These are phyloP conservation scores for Neosilurus hyrtlii DNA, from an alignment of 2,797 vertebrate genomes.

Conservation along the genomic window DNA sequence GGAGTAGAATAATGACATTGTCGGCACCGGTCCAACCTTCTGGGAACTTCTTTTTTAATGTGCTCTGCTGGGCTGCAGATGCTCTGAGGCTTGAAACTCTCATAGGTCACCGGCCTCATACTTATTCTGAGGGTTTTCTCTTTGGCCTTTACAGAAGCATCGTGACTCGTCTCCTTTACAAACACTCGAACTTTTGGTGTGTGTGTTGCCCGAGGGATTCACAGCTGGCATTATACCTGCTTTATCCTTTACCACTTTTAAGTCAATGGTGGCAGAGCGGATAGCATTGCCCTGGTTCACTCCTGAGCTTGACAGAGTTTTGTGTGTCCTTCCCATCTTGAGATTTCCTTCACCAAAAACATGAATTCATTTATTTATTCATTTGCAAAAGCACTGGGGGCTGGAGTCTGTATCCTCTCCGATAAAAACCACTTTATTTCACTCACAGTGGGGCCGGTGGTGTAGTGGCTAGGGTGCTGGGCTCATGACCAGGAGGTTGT, in stretches of 20 bases:
- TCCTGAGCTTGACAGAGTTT: neutral
- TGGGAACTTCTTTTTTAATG: conserved; percentile 51
- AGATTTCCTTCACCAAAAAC: neutral
- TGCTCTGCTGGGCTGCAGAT: conserved; percentile 53
- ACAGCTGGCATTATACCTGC: neutral
- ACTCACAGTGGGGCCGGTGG: no score
- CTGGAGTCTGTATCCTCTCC: no score
- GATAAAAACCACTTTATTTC: no score
- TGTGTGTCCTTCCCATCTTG: neutral
- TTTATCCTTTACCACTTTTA: neutral
- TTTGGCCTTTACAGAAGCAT: conserved; percentile 66
- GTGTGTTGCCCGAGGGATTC: neutral
- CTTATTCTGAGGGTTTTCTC: conserved; percentile 61
- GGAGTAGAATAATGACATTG: conserved; percentile 26
- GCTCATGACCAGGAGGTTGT: no score
- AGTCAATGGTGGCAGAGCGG: neutral
- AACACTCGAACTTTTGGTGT: conserved; percentile 10
- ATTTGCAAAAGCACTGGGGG: no score
- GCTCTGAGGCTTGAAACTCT: conserved; percentile 64
- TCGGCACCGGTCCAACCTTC: conserved; percentile 29
- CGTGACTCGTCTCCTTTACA: conserved; percentile 41
- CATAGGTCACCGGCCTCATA: conserved; percentile 66
- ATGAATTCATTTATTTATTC: no score
- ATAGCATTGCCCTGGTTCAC: neutral
- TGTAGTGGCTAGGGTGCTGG: no score